Base-by-base conservation (phyloP, 2,113 vertebrate genomes). In the Enhydra lutris region DNA sequence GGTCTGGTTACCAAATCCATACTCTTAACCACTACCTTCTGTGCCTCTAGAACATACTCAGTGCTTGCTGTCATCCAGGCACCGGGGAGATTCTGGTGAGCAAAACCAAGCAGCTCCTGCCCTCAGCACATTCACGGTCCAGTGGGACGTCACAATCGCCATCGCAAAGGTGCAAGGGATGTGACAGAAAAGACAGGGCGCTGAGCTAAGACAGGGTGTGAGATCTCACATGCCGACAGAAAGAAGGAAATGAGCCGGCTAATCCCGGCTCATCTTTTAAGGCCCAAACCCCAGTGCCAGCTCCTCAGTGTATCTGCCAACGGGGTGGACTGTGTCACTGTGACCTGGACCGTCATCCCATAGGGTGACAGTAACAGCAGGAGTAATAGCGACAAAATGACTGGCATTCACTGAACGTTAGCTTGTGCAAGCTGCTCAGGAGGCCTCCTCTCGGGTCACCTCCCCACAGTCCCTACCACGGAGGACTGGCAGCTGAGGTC, bases 181-280 rank as follows among this genome's bases (percentile, higher is more conserved):
- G 0, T 1, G 34, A 39, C 0, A 26, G 55, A 26, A 50, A 31
- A 12, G 65, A 11, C 39, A 24, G 14, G 89, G 79, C 6, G 2
- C 78, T 45, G 65, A 67, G 93, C 34, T 71, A 80, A 71, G 0
- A 24, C 45, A 26, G n/a, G 39, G 17, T 39, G 12, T 31, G 59
- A 31, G 20, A 7, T 11, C 8, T 11, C 26, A 18, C 0, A 9
- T 6, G 23, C 6, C 3, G 0, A 18, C 0, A 10, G 3, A 57
- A 36, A 45, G 2, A 20, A 83, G 45, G 94, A 69, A 36, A 11
- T 1, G 59, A 26, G 50, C 31, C 0, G 4, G 79, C 39, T 24
- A 36, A 31, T 17, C 24, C 39, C 34, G 6, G 50, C 13, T 52
- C 50, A 52, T 52, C 15, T 52, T 52, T 52, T n/a, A 24, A 57